Evolutionary conservation across 2,113 vertebrate genomes (phyloP), one percentile per base, ranked within the genome.

Genomic region (Corydoras maculifer): DNA sequence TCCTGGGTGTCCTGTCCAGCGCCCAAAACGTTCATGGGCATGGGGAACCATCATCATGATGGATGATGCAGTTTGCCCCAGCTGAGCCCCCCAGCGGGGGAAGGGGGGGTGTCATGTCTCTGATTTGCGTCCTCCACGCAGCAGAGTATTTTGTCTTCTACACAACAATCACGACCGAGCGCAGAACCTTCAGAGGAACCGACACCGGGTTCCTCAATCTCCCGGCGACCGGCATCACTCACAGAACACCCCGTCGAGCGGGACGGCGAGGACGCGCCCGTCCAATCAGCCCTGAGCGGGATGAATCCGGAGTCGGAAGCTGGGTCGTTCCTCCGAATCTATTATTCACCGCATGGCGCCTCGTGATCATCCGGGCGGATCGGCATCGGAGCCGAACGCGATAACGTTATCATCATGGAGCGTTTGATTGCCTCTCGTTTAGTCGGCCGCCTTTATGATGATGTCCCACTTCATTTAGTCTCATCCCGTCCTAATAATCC

Each of bases 391-490:
- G 48, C n/a, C 31, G 68, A 55, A 62, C 4, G 30, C 55, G 68
- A 53, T 68, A 25, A 63, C 57, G 55, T 68, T 57, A 32, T 67
- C 64, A 58, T 64, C 68, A 62, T 64, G 54, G 62, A 50, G 68
- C 59, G 31, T 63, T 63, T 77, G 63, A 72, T 69, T 25, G 66
- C 51, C 8, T 69, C 50, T 73, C 70, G 29, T 73, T 68, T 35
- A 72, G 64, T 55, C 50, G 9, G 66, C 59, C 68, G 8, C 13
- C 58, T 75, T 78, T 62, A 78, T 72, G 65, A 75, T 32, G 55
- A 68, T 64, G 72, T 71, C 75, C 53, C 54, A 63, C 68, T 63
- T 72, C 63, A 74, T 78, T 78, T 74, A 68, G 43, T 63, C 68
- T 72, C 68, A 68, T 72, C 60, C 18, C 54, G 58, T 68, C 32